Percentiles rank a stretch among this genome's conserved stretches.
These are phyloP conservation scores for Calephelis virginiensis DNA, from an alignment of 1,140 invertebrate genomes.

Conservation along the genomic window DNA sequence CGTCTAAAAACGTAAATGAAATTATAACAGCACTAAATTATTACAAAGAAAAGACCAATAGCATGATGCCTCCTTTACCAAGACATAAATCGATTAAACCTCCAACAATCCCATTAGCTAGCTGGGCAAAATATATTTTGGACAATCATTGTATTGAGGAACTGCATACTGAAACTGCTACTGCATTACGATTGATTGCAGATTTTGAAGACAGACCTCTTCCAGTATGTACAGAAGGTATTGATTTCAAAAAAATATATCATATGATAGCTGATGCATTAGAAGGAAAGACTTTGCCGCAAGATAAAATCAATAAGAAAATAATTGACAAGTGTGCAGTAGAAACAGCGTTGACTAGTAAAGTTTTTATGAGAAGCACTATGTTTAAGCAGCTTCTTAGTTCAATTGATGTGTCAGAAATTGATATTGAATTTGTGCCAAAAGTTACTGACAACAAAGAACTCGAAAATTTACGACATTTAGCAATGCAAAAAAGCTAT, in stretches of 20 bases:
- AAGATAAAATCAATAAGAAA: conserved; percentile 37
- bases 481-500: conserved; percentile 45
- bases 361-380: conserved; percentile 44
- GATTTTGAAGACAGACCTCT: conserved; percentile 55
- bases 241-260: conserved; percentile 57
- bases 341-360: conserved; percentile 56
- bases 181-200: conserved; percentile 58
- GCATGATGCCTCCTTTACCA: conserved; percentile 22
- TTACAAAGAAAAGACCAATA: conserved; percentile 39
- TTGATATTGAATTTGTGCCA: conserved; percentile 34
- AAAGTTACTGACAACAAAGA: conserved; percentile 40
- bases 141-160: conserved; percentile 45
- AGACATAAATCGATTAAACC: conserved; percentile 25
- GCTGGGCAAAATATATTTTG: conserved; percentile 54
- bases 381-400: conserved; percentile 39
- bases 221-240: conserved; percentile 39
- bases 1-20: conserved; percentile 43
- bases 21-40: conserved; percentile 43
- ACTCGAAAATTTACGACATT: conserved; percentile 40
- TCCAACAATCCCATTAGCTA: conserved; percentile 41
- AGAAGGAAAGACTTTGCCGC: conserved; percentile 53
- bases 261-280: conserved; percentile 59
- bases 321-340: conserved; percentile 54
- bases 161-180: conserved; percentile 52
- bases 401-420: conserved; percentile 37